Conservation (phyloP, 1,140 invertebrate genomes). For the Papilio xuthus region DNA sequence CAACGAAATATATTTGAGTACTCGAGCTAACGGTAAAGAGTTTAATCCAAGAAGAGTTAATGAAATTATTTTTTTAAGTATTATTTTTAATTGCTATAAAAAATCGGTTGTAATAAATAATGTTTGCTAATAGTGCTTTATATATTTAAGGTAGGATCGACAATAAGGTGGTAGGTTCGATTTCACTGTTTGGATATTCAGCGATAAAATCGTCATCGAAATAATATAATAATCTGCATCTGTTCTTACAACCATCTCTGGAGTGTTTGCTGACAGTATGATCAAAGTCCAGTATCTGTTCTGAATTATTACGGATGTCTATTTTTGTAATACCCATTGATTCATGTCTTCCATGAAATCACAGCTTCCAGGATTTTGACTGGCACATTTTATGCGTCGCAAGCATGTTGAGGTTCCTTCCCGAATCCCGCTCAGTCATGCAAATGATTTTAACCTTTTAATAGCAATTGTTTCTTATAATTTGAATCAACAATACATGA, state of each 20-base stretch:
- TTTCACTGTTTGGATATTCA: background rate
- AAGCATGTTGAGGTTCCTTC: background rate
- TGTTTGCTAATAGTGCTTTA: background rate
- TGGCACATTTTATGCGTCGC: background rate
- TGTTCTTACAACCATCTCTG: too few species aligned
- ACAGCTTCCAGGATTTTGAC: background rate
- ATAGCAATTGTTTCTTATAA: background rate
- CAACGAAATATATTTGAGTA: too few species aligned
- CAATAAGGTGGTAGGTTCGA: background rate
- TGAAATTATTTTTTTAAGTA: too few species aligned
- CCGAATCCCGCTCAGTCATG: background rate
- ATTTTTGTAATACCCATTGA: slow-evolving; percentile 1
- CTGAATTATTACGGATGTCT: background rate
- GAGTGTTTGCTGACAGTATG: too few species aligned
- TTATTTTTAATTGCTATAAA: background rate
- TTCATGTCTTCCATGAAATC: background rate
- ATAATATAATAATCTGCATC: too few species aligned
- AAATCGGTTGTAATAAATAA: background rate
- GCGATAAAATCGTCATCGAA: background rate
- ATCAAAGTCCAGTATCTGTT: too few species aligned
- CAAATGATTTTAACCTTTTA: background rate
- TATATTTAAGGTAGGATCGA: too few species aligned
- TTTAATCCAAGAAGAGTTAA: too few species aligned
- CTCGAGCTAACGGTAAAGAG: too few species aligned
- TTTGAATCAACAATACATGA: background rate